Evolutionary conservation across 1,140 invertebrate genomes (phyloP), one percentile per base, ranked within the genome.

Genomic region (Atopsyche davidsoni): DNA sequence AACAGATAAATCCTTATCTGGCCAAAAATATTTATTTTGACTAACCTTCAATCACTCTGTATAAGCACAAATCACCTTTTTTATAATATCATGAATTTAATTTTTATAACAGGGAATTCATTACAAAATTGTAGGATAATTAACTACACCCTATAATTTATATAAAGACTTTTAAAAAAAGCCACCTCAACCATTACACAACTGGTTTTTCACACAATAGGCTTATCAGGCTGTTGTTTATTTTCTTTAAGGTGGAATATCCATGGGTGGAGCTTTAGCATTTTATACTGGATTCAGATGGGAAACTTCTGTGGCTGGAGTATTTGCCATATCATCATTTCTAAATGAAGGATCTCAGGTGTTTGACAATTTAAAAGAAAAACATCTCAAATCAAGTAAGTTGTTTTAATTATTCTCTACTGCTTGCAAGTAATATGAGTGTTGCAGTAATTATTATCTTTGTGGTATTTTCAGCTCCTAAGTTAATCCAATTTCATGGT

Each of bases 231-330:
- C 9, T n/a, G n/a, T 7, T n/a, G 6, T 28, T 7, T 28, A 28
- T 28, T 42, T 61, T 52, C 55, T 31, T 39, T 22, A 66, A 78
- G 80, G 81, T 64, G 85, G 85, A 4, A 86, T 87, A 62, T 87
- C 85, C 24, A 87, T 87, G 83, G 85, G 85, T 22, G 85, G 85
- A 11, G 77, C 80, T 1, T 60, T 87, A 50, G 75, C 85, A 1
- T 59, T 86, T 7, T 81, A 89, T 55, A 64, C 80, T 16, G 81
- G 73, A 2, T 87, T 80, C 50, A 73, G 78, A 61, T 77, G 77
- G 54, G 69, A 76, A 23, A 71, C 70, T 13, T 68, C 77, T 24
- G 23, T 87, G 23, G 85, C 79, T 31, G 86, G 83, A 25, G 77
- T 79, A 22, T 84, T 86, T 66, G 76, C 75, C 1, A 75, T 85